Evolutionary conservation across 1,140 invertebrate species (phyloP).

Genomic region (Drosophila persimilis): DNA sequence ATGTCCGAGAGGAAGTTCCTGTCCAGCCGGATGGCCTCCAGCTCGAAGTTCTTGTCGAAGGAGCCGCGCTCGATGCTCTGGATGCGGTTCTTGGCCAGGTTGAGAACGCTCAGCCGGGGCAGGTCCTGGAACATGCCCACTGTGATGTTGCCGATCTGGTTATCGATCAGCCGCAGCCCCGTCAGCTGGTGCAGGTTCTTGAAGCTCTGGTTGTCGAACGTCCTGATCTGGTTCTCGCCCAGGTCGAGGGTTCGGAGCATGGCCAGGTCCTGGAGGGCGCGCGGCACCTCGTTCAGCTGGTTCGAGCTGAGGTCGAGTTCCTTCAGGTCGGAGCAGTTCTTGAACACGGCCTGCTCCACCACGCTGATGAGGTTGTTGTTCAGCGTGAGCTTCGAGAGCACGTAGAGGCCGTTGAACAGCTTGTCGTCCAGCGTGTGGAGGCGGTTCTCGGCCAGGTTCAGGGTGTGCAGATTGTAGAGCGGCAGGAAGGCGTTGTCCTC

Average conservation of each 20-base stretch:
- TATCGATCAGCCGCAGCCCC: conserved; percentile 92
- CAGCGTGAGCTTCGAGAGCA: conserved; percentile 91
- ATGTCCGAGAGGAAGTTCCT: conserved; percentile 94
- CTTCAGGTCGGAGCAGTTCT: conserved; percentile 94
- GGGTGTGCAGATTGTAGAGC: conserved; percentile 92
- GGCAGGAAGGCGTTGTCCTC: conserved; percentile 94
- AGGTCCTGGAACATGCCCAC: conserved; percentile 93
- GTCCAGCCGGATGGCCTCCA: conserved; percentile 93
- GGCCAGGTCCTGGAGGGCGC: conserved; percentile 90
- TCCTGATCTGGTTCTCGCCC: conserved; percentile 92
- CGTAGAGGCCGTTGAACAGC: conserved; percentile 93
- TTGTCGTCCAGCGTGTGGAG: conserved; percentile 91
- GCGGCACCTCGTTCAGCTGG: conserved; percentile 90
- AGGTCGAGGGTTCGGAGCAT: conserved; percentile 93
- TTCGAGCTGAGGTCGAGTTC: conserved; percentile 95
- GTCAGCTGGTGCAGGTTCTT: conserved; percentile 92
- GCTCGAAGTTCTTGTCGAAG: conserved; percentile 90
- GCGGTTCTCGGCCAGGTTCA: conserved; percentile 93
- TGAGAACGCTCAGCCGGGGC: conserved; percentile 91
- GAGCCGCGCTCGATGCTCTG: conserved; percentile 91
- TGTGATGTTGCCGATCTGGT: conserved; percentile 92
- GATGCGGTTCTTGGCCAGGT: conserved; percentile 94
- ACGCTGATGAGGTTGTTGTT: conserved; percentile 93
- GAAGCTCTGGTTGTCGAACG: conserved; percentile 92
- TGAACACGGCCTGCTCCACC: conserved; percentile 92